phyloP scores from a whole-genome alignment of 1,140 invertebrate species.

The Mycetomoellerius zeteki region DNA sequence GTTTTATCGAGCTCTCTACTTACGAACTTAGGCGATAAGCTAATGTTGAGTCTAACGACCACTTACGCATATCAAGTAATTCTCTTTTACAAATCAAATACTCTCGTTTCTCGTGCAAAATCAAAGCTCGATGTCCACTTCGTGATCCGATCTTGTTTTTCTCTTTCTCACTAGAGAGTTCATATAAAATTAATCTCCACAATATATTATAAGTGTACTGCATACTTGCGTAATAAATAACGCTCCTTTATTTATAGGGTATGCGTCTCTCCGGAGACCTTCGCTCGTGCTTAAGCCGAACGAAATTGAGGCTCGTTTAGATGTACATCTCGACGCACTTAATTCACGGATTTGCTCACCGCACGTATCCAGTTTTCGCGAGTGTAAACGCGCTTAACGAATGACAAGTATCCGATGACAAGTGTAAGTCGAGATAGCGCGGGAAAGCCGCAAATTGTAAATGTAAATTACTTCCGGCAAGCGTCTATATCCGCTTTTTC shows the following conservation, averaged over 20 bases:
- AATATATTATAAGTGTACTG: constrained; percentile 1
- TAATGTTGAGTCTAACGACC: constrained; percentile 53
- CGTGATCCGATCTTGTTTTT: neutral
- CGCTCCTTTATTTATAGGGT: constrained; percentile 7
- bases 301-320: constrained; percentile 37
- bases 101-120: neutral
- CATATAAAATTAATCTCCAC: constrained; percentile 32
- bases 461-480: constrained; percentile 54
- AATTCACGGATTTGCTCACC: constrained; percentile 2
- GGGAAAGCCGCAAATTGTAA: constrained; percentile 14
- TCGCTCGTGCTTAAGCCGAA: constrained; percentile 35
- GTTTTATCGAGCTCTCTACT: constrained; percentile 74
- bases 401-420: constrained; percentile 18
- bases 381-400: constrained; percentile 2
- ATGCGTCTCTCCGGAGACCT: neutral
- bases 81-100: constrained; percentile 23
- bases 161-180: neutral
- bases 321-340: constrained; percentile 18
- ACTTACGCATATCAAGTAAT: constrained; percentile 33
- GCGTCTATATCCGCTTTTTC: constrained; percentile 17
- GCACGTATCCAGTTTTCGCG: constrained; percentile 10
- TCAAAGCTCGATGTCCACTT: neutral
- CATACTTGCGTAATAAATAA: constrained; percentile 33
- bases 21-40: constrained; percentile 68
- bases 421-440: neutral